Evolutionary conservation across 2,797 vertebrate genomes (phyloP), one percentile per base, ranked within the genome.

Genomic region (Gallirallus australis): DNA sequence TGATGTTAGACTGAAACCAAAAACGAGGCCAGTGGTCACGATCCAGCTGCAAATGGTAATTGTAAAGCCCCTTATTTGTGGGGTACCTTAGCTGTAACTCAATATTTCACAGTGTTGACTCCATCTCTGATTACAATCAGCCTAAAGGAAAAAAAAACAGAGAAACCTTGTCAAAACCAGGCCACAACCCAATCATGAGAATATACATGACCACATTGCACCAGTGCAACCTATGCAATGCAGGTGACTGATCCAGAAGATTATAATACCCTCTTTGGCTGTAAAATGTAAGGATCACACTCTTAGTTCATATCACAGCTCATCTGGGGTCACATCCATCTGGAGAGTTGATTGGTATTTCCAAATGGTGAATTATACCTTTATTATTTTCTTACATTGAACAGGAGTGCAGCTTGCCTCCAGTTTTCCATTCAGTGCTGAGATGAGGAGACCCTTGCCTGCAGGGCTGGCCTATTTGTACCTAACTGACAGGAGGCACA

Each of bases 101-200:
- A 37, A 24, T 63, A 60, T 53, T 90, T 70, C 33, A 28, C 68
- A 48, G 35, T 39, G 45, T 81, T 63, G 33, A 73, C 88, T n/a
- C 14, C 31, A 47, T 66, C 80, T 84, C 39, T 86, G 79, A 86
- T 86, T 89, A 40, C n/a, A 76, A 16, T 40, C 16, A 65, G 57
- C 39, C 71, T 84, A 53, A 69, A 64, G 77, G 39, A 90, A 92
- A 42, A 92, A 42, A 72, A 94, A 88, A 48, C 45, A 57, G 30
- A 87, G 37, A 81, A 72, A 45, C 20, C 19, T 52, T 60, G 25
- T 64, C 11, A 75, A 69, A 83, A 91, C 24, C 1, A 4, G 45
- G 14, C 31, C 40, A 56, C 70, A 76, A 37, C 7, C 7, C 42
- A 90, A 6, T 9, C 17, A 25, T 2, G 16, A 63, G 33, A 76